Conservation (phyloP, 2,888 invertebrate species). For the Bedellia somnulentella region DNA sequence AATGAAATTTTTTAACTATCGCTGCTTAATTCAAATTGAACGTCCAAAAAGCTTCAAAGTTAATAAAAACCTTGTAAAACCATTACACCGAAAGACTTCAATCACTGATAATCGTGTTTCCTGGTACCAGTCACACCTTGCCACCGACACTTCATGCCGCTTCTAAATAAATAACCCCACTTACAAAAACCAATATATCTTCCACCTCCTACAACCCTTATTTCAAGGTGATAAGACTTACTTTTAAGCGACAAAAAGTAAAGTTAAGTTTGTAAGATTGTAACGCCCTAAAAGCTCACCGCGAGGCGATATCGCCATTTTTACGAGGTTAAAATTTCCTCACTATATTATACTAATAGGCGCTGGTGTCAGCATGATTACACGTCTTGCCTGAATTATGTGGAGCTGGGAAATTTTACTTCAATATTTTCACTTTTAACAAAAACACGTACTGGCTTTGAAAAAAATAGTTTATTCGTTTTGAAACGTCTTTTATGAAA, state of each 20-base stretch:
- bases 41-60: no score
- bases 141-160: conserved; percentile 21
- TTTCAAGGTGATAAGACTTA: background rate
- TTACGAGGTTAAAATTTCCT: conserved; percentile 39
- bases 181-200: conserved; percentile 23
- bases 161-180: conserved; percentile 55
- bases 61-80: no score
- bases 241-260: background rate
- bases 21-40: no score
- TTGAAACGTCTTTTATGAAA: no score
- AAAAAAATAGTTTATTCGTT: no score
- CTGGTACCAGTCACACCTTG: conserved; percentile 23
- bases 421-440: no score
- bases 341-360: conserved; percentile 17
- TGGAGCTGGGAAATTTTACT: no score
- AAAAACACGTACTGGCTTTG: no score
- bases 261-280: background rate
- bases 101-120: background rate
- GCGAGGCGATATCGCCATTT: conserved; percentile 16
- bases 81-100: no score
- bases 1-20: no score
- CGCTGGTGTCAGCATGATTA: no score
- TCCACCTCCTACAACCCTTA: background rate
- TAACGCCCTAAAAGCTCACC: conserved; percentile 2
- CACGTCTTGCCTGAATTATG: no score